A percentile compares a stretch with the other conserved stretches of the same genome.
phyloP scores from a whole-genome alignment of 2,888 invertebrate species.

The Hirtodrosophila duncani region DNA sequence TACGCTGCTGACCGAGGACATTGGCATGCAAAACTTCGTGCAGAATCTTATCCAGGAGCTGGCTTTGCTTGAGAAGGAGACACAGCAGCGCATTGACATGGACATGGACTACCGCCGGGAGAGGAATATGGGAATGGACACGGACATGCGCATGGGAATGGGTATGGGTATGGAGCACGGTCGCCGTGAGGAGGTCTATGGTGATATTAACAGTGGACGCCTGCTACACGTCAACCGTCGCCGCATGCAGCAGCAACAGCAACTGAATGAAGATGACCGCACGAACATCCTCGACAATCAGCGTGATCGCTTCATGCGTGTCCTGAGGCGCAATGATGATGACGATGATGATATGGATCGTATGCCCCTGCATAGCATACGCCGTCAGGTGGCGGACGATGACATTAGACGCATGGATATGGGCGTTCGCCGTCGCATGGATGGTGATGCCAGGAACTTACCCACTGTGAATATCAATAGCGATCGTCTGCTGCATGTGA shows the following conservation, averaged over 20 bases:
- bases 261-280: slow-evolving; percentile 1
- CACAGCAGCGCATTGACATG: not conserved
- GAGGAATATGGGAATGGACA: not conserved
- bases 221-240: slow-evolving; percentile 23
- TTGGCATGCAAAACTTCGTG: slow-evolving; percentile 58
- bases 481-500: slow-evolving; percentile 44
- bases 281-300: slow-evolving; percentile 8
- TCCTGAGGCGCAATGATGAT: slow-evolving; percentile 13
- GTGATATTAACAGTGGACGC: slow-evolving; percentile 1
- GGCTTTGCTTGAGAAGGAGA: slow-evolving; percentile 31
- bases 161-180: not conserved
- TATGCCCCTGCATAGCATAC: slow-evolving; percentile 31
- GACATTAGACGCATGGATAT: slow-evolving; percentile 1
- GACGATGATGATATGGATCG: slow-evolving; percentile 20
- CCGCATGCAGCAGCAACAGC: slow-evolving; percentile 19
- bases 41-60: slow-evolving; percentile 55
- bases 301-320: slow-evolving; percentile 19
- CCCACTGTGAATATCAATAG: slow-evolving; percentile 37
- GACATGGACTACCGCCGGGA: not conserved
- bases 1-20: slow-evolving; percentile 57
- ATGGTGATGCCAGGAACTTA: slow-evolving; percentile 14
- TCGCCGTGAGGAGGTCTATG: not conserved
- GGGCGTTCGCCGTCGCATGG: not conserved
- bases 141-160: not conserved
- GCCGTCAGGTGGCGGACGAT: slow-evolving; percentile 13